Conservation (phyloP, 2,797 vertebrate species). For the Lacerta viridis region DNA sequence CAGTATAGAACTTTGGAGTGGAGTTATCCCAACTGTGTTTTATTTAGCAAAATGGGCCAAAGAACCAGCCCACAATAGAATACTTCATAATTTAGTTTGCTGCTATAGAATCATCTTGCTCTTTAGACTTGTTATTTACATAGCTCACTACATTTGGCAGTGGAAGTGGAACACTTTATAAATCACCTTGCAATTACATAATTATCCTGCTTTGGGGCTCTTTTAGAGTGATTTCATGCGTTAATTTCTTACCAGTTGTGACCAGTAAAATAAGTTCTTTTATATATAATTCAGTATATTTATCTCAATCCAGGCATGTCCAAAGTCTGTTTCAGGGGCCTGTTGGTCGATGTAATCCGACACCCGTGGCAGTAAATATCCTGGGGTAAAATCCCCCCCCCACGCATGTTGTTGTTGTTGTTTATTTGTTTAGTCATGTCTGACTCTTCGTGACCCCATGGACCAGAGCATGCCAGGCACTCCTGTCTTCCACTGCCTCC, state of each 20-base stretch:
- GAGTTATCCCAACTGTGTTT: neutral
- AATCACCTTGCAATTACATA: neutral
- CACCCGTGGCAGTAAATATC: too few relatives aligned
- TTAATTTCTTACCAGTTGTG: neutral
- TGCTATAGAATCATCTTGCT: neutral
- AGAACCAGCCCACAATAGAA: neutral
- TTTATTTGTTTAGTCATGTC: too few relatives aligned
- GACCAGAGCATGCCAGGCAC: too few relatives aligned
- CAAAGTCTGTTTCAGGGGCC: too few relatives aligned
- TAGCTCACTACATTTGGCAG: neutral
- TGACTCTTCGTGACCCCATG: too few relatives aligned
- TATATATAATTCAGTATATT: neutral
- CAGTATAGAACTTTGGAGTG: neutral
- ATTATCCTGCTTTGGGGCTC: neutral
- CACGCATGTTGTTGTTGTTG: too few relatives aligned
- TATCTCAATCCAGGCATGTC: too few relatives aligned
- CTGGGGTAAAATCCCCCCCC: too few relatives aligned
- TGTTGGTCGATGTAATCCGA: too few relatives aligned
- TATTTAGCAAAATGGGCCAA: neutral
- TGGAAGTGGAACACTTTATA: neutral
- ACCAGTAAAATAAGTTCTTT: neutral
- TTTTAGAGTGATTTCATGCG: neutral
- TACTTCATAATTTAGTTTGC: neutral
- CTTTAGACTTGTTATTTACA: neutral
- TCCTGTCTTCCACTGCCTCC: too few relatives aligned